phyloP scores from a whole-genome alignment of 2,888 invertebrate genomes.

The Napeogenes inachia region DNA sequence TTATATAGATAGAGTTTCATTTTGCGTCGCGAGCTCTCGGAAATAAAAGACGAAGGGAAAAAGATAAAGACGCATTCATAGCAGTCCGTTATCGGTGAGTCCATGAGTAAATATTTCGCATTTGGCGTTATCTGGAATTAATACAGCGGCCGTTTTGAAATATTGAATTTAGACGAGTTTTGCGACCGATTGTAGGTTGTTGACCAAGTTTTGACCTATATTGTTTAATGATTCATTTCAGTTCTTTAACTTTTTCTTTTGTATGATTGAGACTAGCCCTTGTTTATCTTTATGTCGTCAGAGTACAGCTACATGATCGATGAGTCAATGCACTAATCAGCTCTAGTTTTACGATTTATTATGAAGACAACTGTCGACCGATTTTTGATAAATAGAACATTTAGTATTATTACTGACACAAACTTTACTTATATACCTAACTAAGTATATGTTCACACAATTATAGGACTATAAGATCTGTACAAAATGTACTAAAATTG shows the following conservation, averaged over 20 bases:
- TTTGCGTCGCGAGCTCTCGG: constrained; percentile 23
- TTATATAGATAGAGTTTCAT: constrained; percentile 26
- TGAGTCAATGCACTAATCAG: neutral
- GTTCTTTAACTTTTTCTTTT: neutral
- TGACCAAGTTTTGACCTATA: constrained; percentile 40
- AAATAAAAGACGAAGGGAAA: constrained; percentile 47
- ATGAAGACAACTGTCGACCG: no score
- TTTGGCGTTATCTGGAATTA: constrained; percentile 67
- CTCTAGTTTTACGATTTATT: no score
- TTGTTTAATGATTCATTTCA: constrained; percentile 38
- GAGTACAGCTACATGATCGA: neutral
- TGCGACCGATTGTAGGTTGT: constrained; percentile 49
- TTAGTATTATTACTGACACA: no score
- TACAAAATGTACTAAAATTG: no score
- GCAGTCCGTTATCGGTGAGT: constrained; percentile 63
- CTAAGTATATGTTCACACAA: no score
- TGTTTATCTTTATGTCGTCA: constrained; percentile 18
- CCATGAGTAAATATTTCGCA: constrained; percentile 70
- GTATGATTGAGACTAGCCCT: constrained; percentile 9
- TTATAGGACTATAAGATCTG: no score
- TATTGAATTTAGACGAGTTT: constrained; percentile 54
- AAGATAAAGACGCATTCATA: constrained; percentile 71
- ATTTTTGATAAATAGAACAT: no score
- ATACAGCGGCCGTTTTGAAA: constrained; percentile 57
- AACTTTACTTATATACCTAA: no score